These are phyloP conservation scores for Coregonus suidteri DNA, from an alignment of 2,797 vertebrate genomes.

Conservation along the genomic window DNA sequence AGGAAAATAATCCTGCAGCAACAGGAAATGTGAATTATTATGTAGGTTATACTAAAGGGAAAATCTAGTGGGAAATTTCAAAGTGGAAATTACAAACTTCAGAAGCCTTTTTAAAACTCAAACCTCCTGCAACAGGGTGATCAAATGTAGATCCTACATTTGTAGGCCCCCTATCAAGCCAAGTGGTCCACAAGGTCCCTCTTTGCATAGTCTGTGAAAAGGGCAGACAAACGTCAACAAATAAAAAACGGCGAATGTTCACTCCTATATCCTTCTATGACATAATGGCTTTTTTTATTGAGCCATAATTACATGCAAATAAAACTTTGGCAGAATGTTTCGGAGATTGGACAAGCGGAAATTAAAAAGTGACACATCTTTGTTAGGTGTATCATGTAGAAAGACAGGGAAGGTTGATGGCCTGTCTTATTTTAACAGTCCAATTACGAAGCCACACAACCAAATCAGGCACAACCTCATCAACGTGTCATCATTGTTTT, in stretches of 20 bases:
- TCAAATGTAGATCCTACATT: no score
- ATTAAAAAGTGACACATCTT: neutral
- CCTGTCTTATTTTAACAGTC: constrained; percentile 32
- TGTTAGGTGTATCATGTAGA: constrained; percentile 17
- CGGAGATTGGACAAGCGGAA: neutral
- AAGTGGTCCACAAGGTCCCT: neutral
- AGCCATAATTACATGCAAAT: neutral
- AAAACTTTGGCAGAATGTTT: neutral
- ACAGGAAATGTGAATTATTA: no score
- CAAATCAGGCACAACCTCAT: constrained; percentile 5
- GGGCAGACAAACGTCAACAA: neutral
- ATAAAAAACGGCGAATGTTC: neutral
- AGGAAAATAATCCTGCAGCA: no score
- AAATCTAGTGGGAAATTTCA: no score
- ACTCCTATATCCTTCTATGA: neutral
- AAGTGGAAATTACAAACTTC: no score
- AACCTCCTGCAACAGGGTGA: no score
- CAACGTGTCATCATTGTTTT: constrained; percentile 50
- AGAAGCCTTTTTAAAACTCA: no score
- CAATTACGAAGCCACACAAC: constrained; percentile 32
- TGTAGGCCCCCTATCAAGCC: neutral
- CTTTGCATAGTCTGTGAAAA: neutral
- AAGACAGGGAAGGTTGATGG: constrained; percentile 23
- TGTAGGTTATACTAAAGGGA: no score
- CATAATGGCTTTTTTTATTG: neutral